These are phyloP conservation scores for Poecilia picta DNA, from an alignment of 2,797 vertebrate species.

Conservation along the genomic window DNA sequence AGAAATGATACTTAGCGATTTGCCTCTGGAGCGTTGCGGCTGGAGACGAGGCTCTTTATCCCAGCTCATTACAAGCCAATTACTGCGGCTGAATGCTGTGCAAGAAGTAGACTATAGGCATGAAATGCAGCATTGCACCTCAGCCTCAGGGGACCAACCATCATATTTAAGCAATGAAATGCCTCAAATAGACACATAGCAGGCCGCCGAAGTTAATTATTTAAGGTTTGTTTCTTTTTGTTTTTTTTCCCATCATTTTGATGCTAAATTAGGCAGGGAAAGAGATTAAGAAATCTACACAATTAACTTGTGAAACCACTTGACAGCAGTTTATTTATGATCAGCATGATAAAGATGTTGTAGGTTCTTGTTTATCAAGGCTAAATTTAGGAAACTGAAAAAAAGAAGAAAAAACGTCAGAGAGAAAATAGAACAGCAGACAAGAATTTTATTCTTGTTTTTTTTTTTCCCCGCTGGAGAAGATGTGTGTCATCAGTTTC, in stretches of 20 bases:
- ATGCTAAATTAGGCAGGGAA: constrained; percentile 61
- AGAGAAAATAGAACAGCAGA: not conserved
- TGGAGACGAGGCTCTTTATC: constrained; percentile 42
- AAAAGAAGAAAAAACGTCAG: not conserved
- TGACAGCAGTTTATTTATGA: constrained; percentile 46
- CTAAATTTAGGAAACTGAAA: not conserved
- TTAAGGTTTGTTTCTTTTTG: constrained; percentile 31
- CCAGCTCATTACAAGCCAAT: constrained; percentile 66
- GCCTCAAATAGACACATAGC: constrained; percentile 44
- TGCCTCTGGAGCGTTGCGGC: constrained; percentile 36
- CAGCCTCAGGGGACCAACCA: constrained; percentile 41
- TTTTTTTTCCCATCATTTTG: constrained; percentile 44
- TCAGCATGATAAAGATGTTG: constrained; percentile 23
- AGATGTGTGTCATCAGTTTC: constrained; percentile 11
- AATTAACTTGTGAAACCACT: constrained; percentile 52
- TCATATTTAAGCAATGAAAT: constrained; percentile 39
- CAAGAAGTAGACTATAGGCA: constrained; percentile 53
- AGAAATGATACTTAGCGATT: constrained; percentile 35
- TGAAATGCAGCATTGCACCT: constrained; percentile 56
- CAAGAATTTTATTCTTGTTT: not conserved
- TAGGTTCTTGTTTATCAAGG: constrained; percentile 19
- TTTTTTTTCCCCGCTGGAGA: not conserved
- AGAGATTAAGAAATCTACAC: constrained; percentile 46
- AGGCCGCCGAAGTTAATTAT: constrained; percentile 50
- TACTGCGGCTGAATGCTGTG: constrained; percentile 49